These are phyloP conservation scores for Trileptium ribeirensis DNA, from an alignment of 2,888 invertebrate genomes.

Conservation along the genomic window DNA sequence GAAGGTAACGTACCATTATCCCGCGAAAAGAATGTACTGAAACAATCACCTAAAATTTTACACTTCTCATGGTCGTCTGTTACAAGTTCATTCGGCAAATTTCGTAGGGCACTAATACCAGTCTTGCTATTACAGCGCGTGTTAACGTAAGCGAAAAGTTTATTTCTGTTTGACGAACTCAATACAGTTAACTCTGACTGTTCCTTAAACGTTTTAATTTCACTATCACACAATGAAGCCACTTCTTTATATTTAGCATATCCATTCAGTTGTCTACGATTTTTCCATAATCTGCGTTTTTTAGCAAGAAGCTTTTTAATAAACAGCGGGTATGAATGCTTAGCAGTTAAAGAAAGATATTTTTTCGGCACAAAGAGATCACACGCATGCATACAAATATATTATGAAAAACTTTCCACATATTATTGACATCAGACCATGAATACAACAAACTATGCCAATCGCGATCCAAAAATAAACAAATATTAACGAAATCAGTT, in stretches of 20 bases:
- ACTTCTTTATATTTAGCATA: not conserved
- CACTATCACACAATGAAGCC: not conserved
- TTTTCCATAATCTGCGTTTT: not conserved
- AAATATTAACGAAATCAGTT: not conserved
- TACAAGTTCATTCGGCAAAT: not conserved
- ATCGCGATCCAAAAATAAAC: not conserved
- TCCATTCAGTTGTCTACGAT: not conserved
- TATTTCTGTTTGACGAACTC: not conserved
- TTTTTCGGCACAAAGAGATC: not conserved
- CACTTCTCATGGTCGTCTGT: not conserved
- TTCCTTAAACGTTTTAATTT: not conserved
- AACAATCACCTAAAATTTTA: not conserved
- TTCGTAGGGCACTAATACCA: not conserved
- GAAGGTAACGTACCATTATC: not conserved
- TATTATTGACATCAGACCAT: not conserved
- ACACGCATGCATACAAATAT: not conserved
- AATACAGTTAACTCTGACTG: not conserved
- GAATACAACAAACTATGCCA: not conserved
- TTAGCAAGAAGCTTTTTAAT: not conserved
- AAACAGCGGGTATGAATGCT: not conserved
- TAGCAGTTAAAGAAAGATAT: not conserved
- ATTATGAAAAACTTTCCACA: not conserved
- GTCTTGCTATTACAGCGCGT: not conserved
- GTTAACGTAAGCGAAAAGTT: not conserved
- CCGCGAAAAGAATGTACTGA: not conserved